A percentile compares a stretch with the other conserved stretches of the same genome.
These are phyloP conservation scores for Falco punctatus DNA, from an alignment of 2,113 vertebrate species.

Conservation along the genomic window DNA sequence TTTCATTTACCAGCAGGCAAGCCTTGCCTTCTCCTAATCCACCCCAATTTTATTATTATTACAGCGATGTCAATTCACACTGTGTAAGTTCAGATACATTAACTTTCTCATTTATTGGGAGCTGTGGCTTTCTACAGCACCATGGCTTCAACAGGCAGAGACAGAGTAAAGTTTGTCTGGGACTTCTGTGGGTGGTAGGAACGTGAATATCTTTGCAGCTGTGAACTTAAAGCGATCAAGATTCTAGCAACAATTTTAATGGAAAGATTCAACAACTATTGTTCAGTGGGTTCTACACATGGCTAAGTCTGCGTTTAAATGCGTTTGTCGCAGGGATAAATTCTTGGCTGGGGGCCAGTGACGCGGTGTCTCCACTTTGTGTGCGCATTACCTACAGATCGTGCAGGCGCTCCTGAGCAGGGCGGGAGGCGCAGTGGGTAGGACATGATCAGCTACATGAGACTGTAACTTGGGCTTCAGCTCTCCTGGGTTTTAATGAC, in stretches of 20 bases:
- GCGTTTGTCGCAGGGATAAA: neutral
- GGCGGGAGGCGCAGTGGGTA: neutral
- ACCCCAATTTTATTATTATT: neutral
- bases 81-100: neutral
- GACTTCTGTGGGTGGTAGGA: neutral
- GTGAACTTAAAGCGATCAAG: neutral
- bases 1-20: neutral
- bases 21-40: neutral
- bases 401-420: neutral
- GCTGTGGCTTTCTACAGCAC: neutral
- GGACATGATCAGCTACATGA: neutral
- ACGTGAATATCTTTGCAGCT: neutral
- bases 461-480: neutral
- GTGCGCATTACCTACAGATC: neutral
- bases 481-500: neutral
- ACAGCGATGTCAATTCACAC: neutral
- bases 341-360: neutral
- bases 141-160: neutral
- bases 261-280: neutral
- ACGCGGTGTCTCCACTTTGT: neutral
- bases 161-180: neutral
- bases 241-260: neutral
- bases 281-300: neutral
- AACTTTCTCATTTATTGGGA: neutral
- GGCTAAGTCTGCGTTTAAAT: neutral